phyloP scores from a whole-genome alignment of 2,113 vertebrate species.

The Saccopteryx leptura region DNA sequence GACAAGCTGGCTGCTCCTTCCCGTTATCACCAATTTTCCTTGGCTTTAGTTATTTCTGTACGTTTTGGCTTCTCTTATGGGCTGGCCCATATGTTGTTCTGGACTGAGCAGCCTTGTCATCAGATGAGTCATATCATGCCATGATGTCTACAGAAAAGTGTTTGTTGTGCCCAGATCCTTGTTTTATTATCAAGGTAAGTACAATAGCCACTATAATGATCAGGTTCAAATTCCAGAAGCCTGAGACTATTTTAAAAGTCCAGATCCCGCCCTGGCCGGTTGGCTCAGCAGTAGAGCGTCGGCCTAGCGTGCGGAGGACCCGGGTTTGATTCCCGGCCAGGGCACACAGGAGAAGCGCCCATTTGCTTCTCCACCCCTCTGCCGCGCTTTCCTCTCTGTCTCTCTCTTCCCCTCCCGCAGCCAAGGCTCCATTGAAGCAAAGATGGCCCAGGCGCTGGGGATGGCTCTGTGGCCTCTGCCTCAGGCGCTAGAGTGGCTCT shows the following conservation, averaged over 20 bases:
- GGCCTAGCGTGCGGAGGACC: no score
- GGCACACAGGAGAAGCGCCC: no score
- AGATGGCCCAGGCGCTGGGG: no score
- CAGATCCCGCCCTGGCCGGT: no score
- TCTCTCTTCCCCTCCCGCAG: no score
- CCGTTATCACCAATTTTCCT: background rate
- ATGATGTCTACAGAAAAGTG: background rate
- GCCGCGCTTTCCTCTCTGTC: no score
- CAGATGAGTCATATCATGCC: background rate
- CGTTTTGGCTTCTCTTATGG: background rate
- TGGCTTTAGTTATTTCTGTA: background rate
- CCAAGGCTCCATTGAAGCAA: no score
- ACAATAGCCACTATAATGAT: background rate
- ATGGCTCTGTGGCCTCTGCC: no score
- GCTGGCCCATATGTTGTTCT: background rate
- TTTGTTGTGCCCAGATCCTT: background rate
- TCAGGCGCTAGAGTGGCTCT: no score
- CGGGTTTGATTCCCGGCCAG: no score
- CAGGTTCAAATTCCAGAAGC: slow-evolving; percentile 17
- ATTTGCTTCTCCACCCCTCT: no score
- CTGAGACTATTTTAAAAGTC: background rate
- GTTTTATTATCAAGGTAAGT: background rate
- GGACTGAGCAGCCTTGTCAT: background rate
- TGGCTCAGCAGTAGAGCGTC: no score
- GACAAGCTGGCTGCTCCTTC: background rate